phyloP scores from a whole-genome alignment of 2,797 vertebrate species.

The Ptychadena robeensis region DNA sequence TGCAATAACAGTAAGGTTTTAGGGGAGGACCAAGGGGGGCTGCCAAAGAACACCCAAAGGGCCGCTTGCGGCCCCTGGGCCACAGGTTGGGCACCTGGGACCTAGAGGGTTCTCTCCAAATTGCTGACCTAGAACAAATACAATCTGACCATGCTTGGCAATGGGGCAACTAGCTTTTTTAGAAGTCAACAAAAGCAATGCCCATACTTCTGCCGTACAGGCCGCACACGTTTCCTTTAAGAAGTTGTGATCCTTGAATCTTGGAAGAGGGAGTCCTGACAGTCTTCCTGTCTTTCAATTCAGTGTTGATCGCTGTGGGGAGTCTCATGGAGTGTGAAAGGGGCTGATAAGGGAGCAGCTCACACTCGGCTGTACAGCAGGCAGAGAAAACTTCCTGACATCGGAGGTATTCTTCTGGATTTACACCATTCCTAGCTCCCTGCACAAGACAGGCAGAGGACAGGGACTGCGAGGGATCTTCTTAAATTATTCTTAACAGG shows the following conservation, averaged over 20 bases:
- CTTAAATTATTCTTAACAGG: too few species aligned
- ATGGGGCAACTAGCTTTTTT: not conserved
- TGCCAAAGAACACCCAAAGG: too few species aligned
- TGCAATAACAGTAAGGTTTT: too few species aligned
- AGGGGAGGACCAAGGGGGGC: too few species aligned
- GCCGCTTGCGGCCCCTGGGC: too few species aligned
- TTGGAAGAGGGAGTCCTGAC: not conserved
- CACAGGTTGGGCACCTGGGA: too few species aligned
- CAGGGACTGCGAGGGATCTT: too few species aligned
- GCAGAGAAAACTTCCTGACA: not conserved
- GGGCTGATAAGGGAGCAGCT: slow-evolving; percentile 1
- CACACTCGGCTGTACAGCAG: not conserved
- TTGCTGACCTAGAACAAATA: too few species aligned
- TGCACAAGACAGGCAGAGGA: too few species aligned
- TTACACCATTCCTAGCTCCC: not conserved
- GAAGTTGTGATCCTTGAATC: not conserved
- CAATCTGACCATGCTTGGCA: too few species aligned
- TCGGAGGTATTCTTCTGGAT: not conserved
- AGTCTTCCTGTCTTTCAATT: not conserved
- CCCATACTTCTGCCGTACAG: not conserved
- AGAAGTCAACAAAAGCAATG: not conserved
- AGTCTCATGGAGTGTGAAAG: not conserved
- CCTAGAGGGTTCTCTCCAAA: too few species aligned
- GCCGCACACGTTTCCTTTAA: not conserved
- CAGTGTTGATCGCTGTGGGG: not conserved